Percentiles rank a stretch among this genome's conserved stretches.
Conservation (phyloP, 2,113 vertebrate species). For the Taxidea taxus region DNA sequence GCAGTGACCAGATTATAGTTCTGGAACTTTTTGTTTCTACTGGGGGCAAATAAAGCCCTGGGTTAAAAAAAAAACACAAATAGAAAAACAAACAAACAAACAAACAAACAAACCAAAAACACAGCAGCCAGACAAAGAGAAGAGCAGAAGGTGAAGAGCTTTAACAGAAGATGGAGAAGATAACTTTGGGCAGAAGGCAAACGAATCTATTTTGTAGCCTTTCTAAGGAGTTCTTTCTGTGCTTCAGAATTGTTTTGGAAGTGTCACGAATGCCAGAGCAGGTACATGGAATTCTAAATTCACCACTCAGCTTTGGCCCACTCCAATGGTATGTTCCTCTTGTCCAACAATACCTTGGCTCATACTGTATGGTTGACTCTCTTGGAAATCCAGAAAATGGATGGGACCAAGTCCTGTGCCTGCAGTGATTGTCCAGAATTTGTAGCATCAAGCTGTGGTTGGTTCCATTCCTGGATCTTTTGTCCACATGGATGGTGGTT, state of each 20-base stretch:
- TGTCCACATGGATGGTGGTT: not conserved
- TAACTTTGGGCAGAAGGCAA: not conserved
- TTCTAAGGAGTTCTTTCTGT: not conserved
- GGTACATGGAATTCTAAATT: not conserved
- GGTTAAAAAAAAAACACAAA: not conserved
- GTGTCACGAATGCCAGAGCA: not conserved
- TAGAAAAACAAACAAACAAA: no score
- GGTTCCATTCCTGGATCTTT: not conserved
- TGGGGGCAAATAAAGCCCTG: not conserved
- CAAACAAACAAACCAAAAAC: not conserved
- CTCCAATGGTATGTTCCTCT: not conserved
- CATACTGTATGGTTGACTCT: no score
- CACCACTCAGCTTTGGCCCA: not conserved
- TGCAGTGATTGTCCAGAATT: not conserved
- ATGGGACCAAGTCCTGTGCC: not conserved
- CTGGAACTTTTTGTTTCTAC: not conserved
- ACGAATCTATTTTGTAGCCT: not conserved
- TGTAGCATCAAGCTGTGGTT: not conserved
- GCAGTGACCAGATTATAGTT: not conserved
- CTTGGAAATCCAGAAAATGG: not conserved
- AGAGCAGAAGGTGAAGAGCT: not conserved
- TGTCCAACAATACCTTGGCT: not conserved
- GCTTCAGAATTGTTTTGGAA: not conserved
- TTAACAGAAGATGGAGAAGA: not conserved
- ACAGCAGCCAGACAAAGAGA: not conserved